Conservation (phyloP, 2,113 vertebrate species). For the Coregonus clupeaformis region DNA sequence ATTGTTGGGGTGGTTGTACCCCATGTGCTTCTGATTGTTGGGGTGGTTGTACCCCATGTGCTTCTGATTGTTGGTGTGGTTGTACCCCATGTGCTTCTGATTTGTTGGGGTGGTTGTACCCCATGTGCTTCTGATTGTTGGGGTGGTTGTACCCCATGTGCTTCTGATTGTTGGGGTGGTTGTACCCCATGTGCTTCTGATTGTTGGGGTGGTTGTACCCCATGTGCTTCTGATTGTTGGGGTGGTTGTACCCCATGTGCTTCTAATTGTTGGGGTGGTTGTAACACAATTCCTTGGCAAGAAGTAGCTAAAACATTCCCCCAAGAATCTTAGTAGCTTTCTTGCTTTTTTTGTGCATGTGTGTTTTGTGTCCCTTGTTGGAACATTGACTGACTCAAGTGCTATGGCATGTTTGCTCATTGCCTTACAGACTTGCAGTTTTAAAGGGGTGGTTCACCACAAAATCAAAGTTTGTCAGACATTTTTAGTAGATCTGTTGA, state of each 20-base stretch:
- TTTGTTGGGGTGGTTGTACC: too few species aligned
- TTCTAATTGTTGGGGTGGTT: background rate
- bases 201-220: too few species aligned
- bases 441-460: too few species aligned
- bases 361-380: background rate
- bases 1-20: background rate
- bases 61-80: too few species aligned
- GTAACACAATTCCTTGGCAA: background rate
- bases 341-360: background rate
- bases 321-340: background rate
- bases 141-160: too few species aligned
- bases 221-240: background rate
- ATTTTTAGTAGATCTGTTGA: too few species aligned
- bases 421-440: too few species aligned
- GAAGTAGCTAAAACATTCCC: background rate
- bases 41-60: too few species aligned
- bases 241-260: background rate
- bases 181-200: background rate
- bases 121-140: background rate
- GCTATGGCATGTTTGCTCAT: background rate
- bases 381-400: background rate
- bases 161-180: too few species aligned
- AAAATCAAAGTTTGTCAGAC: too few species aligned
- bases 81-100: background rate
- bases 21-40: background rate